phyloP scores from a whole-genome alignment of 2,888 invertebrate genomes.

The Nemapogon koenigi region DNA sequence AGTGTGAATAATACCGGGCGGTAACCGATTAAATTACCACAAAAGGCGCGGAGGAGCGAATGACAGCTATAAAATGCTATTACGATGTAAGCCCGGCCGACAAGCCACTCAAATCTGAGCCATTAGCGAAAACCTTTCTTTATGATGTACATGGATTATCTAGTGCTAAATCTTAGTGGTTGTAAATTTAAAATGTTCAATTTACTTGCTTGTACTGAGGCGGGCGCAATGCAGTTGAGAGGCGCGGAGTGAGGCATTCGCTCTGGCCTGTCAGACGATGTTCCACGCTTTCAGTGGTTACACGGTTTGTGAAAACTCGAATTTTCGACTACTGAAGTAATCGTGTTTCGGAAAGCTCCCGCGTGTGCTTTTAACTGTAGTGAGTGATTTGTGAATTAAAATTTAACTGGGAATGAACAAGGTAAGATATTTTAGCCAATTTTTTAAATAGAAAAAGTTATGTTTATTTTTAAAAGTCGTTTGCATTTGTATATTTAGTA shows the following conservation, averaged over 20 bases:
- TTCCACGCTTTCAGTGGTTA: constrained; percentile 41
- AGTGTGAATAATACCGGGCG: constrained; percentile 12
- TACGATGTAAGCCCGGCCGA: constrained; percentile 22
- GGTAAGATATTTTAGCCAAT: too few relatives aligned
- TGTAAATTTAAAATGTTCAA: constrained; percentile 11
- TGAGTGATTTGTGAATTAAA: too few relatives aligned
- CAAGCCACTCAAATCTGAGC: constrained; percentile 38
- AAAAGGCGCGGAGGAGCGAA: constrained; percentile 34
- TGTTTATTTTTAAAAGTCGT: too few relatives aligned
- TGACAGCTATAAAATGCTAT: constrained; percentile 34
- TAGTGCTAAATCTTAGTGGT: constrained; percentile 12
- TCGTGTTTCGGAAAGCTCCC: too few relatives aligned
- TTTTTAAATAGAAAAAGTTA: too few relatives aligned
- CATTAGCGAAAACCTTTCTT: constrained; percentile 23
- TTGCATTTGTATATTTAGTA: too few relatives aligned
- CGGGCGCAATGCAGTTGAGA: constrained; percentile 55
- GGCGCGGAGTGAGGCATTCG: constrained; percentile 24
- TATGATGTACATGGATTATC: constrained; percentile 4
- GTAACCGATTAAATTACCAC: constrained; percentile 48
- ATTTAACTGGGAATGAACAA: too few relatives aligned
- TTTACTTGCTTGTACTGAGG: constrained; percentile 15
- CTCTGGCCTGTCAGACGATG: constrained; percentile 38
- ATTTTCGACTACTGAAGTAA: constrained; percentile 7
- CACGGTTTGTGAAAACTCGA: constrained; percentile 28
- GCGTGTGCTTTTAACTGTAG: too few relatives aligned